A percentile compares a stretch with the other conserved stretches of the same genome.
Evolutionary conservation across 2,113 vertebrate genomes (phyloP).

Genomic region (Australoheros scitulus): DNA sequence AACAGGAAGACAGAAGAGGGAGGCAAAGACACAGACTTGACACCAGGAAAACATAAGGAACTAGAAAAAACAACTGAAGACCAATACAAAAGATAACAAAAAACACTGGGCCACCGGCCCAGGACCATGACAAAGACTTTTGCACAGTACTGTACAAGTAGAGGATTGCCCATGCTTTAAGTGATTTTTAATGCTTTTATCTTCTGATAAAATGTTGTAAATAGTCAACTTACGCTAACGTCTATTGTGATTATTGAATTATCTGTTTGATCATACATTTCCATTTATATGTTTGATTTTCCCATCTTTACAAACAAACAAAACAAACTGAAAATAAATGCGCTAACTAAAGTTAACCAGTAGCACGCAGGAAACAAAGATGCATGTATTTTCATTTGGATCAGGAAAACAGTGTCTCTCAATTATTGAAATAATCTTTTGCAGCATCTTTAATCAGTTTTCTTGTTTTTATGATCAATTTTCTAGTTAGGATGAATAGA

Average conservation of each 20-base stretch:
- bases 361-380: rapidly evolving
- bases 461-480: background rate
- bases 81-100: too few relatives aligned
- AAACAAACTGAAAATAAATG: too few relatives aligned
- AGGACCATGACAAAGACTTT: too few relatives aligned
- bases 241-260: background rate
- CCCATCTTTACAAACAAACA: too few relatives aligned
- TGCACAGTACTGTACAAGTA: background rate
- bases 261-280: background rate
- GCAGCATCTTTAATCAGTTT: background rate
- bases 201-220: background rate
- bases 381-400: background rate
- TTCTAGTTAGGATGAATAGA: background rate
- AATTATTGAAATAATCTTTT: background rate
- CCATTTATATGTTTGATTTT: background rate
- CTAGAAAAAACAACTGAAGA: too few relatives aligned
- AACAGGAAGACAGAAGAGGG: too few relatives aligned
- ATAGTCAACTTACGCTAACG: background rate
- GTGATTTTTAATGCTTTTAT: background rate
- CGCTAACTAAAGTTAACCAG: too few relatives aligned
- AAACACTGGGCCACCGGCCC: too few relatives aligned
- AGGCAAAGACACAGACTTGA: too few relatives aligned
- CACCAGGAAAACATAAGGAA: too few relatives aligned
- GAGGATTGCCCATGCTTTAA: background rate
- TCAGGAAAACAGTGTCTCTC: background rate